Base-by-base conservation (phyloP, 1,140 invertebrate species). In the Papilio dardanus region DNA sequence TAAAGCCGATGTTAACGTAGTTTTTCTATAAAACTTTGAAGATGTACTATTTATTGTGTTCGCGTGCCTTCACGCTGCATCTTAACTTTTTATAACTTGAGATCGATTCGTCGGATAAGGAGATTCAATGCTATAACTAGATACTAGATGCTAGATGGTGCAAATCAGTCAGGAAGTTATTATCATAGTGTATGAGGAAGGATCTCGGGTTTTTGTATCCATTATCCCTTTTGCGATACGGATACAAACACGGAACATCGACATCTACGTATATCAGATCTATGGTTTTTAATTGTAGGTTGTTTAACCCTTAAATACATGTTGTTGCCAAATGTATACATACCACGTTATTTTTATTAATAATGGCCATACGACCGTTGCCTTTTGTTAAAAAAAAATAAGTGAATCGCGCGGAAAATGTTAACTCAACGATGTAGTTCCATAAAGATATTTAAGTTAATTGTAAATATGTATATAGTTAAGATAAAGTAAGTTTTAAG, bases 81-180 rank as follows among this genome's bases (percentile, higher is more conserved):
- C 50, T 54, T 24, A 54, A 12, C 50, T 28, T 62, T 62, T 62
- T 62, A 28, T 62, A 14, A 28, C 10, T n/a, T 14, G 3, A 3
- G 50, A 62, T 58, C 16, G 21, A 12, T 62, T 62, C 54, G 30
- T 28, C 54, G 54, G 54, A 62, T 62, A 62, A 62, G 54, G 54
- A 54, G 50, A 62, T 24, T 62, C 24, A 62, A 62, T 62, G 54
- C 54, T 62, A 28, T 28, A 62, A 62, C 54, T 62, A 62, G 54
- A 62, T 62, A n/a, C n/a, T n/a, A n/a, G 54, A 28, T 3, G 54
- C 24, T 62, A 24, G n/a, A n/a, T n/a, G n/a, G 10, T 58, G 30
- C 54, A 62, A 62, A 62, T 62, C 54, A 62, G 54, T 12, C 24
- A 62, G 54, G 54, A 62, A 62, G 24, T 62, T 3, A 62, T 62